Percentiles rank a stretch among this genome's conserved stretches.
These are phyloP conservation scores for Wasmannia auropunctata DNA, from an alignment of 1,140 invertebrate species.

Conservation along the genomic window DNA sequence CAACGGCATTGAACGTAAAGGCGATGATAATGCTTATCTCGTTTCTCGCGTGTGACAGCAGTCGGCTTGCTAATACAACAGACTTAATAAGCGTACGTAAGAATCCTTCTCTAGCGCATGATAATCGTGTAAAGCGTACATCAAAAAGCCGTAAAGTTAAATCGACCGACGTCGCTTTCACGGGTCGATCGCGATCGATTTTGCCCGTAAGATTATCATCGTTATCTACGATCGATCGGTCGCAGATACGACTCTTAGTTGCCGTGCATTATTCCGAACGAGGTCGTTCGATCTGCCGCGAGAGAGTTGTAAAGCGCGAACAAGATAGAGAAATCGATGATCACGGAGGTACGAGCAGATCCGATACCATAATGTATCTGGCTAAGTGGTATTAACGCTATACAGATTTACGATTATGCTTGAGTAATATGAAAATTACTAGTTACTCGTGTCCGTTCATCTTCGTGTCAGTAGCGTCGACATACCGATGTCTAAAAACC, in stretches of 20 bases:
- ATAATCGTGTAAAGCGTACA: constrained; percentile 70
- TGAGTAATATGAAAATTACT: constrained; percentile 52
- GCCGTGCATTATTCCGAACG: constrained; percentile 24
- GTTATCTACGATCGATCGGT: constrained; percentile 35
- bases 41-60: constrained; percentile 50
- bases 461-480: constrained; percentile 22
- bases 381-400: constrained; percentile 44
- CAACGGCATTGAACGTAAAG: constrained; percentile 3
- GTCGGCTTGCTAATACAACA: constrained; percentile 18
- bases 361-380: constrained; percentile 36
- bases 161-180: constrained; percentile 56
- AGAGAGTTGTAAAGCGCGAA: constrained; percentile 34
- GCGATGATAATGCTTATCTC: constrained; percentile 40
- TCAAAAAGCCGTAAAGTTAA: constrained; percentile 74
- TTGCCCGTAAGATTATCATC: constrained; percentile 2
- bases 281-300: constrained; percentile 24
- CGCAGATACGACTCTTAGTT: constrained; percentile 18
- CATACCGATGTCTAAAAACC: neutral
- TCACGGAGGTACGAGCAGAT: neutral
- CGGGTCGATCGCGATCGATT: neutral
- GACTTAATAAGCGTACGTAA: constrained; percentile 67
- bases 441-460: constrained; percentile 15
- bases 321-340: constrained; percentile 55
- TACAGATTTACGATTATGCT: constrained; percentile 53
- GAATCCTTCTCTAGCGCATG: constrained; percentile 18